phyloP scores from a whole-genome alignment of 2,113 vertebrate genomes.

The Empidonax alnorum region DNA sequence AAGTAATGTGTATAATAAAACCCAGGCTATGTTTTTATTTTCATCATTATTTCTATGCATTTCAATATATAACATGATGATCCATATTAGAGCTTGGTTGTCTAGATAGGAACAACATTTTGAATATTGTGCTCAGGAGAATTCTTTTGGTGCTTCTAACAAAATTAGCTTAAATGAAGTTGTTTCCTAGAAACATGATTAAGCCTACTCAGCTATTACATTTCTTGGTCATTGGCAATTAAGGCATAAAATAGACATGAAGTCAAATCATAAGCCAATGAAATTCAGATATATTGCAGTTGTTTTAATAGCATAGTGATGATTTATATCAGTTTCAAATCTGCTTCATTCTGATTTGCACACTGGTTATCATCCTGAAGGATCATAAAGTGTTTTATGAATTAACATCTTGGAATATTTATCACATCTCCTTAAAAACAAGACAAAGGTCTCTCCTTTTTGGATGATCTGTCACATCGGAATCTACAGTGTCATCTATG shows the following conservation, averaged over 20 bases:
- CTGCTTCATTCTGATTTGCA: conserved; percentile 11
- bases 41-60: neutral
- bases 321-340: conserved; percentile 1
- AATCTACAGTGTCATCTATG: neutral
- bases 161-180: neutral
- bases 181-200: conserved; percentile 29
- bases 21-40: neutral
- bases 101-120: neutral
- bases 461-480: neutral
- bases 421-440: neutral
- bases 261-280: neutral
- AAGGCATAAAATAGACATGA: neutral
- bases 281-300: neutral
- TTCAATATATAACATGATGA: neutral
- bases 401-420: neutral
- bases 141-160: neutral
- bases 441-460: neutral
- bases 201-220: neutral
- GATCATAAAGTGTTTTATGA: neutral
- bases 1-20: neutral
- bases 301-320: neutral
- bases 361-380: neutral
- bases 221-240: neutral
- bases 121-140: neutral
- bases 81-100: neutral